Conservation (phyloP, 2,113 vertebrate species). For the Phalacrocorax pelagicus region DNA sequence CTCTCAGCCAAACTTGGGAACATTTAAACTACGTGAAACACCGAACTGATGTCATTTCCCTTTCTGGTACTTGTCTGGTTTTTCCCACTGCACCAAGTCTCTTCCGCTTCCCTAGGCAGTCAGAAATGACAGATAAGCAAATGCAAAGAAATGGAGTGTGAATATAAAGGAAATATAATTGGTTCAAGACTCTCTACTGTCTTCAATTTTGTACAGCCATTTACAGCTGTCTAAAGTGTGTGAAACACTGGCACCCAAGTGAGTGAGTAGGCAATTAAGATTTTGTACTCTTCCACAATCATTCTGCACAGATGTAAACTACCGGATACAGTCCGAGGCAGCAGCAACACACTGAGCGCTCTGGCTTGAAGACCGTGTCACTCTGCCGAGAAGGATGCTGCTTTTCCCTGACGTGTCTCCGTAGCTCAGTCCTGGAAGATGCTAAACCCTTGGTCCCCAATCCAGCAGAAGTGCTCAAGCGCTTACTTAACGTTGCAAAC, state of each 20-base stretch:
- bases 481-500: not conserved
- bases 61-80: not conserved
- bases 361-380: rapidly evolving
- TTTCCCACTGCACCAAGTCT: not conserved
- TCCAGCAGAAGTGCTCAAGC: not conserved
- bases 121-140: conserved; percentile 15
- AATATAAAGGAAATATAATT: conserved; percentile 33
- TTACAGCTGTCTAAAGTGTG: conserved; percentile 35
- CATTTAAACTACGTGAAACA: not conserved
- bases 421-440: not conserved
- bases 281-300: not conserved
- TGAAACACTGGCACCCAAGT: conserved; percentile 36
- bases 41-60: conserved; percentile 1
- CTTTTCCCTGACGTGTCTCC: not conserved
- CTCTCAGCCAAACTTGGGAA: not conserved
- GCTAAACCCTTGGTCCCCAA: not conserved
- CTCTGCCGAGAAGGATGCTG: not conserved
- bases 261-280: conserved; percentile 40
- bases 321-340: not conserved
- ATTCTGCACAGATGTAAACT: conserved; percentile 3
- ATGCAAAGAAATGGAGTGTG: not conserved
- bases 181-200: conserved; percentile 40
- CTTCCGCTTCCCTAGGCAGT: not conserved
- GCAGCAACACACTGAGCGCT: rapidly evolving
- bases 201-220: conserved; percentile 43